These are phyloP conservation scores for Lasioglossum figueresi DNA, from an alignment of 2,888 invertebrate species.

Conservation along the genomic window DNA sequence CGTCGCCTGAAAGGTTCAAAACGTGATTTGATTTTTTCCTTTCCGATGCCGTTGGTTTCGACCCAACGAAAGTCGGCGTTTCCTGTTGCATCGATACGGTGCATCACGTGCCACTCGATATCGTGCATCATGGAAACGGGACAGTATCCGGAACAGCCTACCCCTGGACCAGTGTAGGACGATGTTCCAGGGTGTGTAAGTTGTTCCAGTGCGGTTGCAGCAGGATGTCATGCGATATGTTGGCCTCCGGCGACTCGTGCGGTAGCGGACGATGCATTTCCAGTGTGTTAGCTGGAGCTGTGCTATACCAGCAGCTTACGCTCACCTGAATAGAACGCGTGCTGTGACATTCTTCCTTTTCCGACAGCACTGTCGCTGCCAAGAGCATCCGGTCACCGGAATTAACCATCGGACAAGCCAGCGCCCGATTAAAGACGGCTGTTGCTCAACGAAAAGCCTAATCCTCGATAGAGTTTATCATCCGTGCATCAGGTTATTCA, in stretches of 20 bases:
- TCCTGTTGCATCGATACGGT: background rate
- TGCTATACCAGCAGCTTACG: conserved; percentile 24
- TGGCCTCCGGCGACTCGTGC: conserved; percentile 54
- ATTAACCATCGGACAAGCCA: background rate
- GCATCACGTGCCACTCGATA: background rate
- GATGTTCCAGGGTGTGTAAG: conserved; percentile 30
- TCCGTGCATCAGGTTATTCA: background rate
- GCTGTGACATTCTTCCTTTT: conserved; percentile 28
- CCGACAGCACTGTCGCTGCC: conserved; percentile 24
- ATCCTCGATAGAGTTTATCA: background rate
- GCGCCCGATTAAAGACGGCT: background rate
- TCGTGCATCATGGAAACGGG: conserved; percentile 1
- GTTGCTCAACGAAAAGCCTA: background rate
- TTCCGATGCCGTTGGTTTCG: background rate
- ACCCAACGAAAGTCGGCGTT: background rate
- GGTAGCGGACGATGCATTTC: conserved; percentile 66
- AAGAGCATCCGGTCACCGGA: conserved; percentile 15
- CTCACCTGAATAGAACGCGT: conserved; percentile 26
- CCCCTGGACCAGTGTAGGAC: conserved; percentile 1
- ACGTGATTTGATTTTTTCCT: background rate
- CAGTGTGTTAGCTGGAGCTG: conserved; percentile 63
- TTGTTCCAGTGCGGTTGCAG: conserved; percentile 22
- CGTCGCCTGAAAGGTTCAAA: too few species aligned
- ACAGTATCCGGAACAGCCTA: conserved; percentile 18
- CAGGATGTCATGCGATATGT: conserved; percentile 37